Evolutionary conservation across 2,113 vertebrate genomes (phyloP).

Genomic region (Bettongia penicillata): DNA sequence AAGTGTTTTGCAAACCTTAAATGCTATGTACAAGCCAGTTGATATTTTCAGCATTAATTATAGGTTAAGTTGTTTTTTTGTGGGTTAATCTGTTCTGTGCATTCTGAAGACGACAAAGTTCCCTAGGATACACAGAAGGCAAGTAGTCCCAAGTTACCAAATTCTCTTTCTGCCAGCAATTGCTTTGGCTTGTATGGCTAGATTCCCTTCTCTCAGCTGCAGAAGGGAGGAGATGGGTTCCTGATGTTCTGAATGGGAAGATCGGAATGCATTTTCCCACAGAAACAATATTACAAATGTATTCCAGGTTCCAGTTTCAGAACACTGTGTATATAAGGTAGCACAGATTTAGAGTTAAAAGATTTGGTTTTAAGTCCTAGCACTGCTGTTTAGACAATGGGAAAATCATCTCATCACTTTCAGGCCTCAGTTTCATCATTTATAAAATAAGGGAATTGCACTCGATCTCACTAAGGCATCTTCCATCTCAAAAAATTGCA

Average conservation of each 20-base stretch:
- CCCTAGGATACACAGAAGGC: background rate
- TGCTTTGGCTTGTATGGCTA: background rate
- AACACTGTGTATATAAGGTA: background rate
- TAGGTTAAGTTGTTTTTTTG: background rate
- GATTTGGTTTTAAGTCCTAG: background rate
- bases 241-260: background rate
- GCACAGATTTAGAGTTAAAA: background rate
- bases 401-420: background rate
- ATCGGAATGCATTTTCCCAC: background rate
- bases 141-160: background rate
- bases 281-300: conserved; percentile 4
- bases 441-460: background rate
- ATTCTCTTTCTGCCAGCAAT: background rate
- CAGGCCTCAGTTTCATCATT: background rate
- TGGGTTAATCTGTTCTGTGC: background rate
- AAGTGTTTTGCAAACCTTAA: background rate
- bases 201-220: background rate
- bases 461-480: background rate
- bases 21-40: background rate
- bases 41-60: background rate
- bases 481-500: background rate
- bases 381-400: background rate
- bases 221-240: background rate
- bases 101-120: background rate
- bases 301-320: background rate